phyloP scores from a whole-genome alignment of 2,113 vertebrate species.

The Marmota flaviventris region DNA sequence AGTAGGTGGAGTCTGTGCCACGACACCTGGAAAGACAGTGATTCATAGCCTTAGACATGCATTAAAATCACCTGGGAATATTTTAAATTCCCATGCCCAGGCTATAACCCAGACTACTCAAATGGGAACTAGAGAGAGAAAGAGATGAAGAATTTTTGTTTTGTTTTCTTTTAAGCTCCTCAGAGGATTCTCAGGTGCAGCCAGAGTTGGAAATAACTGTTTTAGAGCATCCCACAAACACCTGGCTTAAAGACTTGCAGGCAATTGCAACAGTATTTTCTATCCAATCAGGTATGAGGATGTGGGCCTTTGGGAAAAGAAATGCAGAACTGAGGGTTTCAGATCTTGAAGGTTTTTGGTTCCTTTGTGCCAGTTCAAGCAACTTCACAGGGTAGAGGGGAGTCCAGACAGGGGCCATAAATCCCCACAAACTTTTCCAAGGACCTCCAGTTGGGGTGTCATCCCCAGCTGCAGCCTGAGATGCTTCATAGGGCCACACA shows the following conservation, averaged over 20 bases:
- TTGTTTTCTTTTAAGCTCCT: neutral
- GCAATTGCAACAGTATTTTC: neutral
- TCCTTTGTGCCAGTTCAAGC: neutral
- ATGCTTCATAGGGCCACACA: neutral
- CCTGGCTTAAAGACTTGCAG: neutral
- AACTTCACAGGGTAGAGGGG: too few relatives aligned
- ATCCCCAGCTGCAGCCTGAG: neutral
- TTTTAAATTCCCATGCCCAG: neutral
- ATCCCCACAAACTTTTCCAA: neutral
- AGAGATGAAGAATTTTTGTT: neutral
- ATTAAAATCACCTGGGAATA: neutral
- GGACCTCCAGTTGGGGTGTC: neutral
- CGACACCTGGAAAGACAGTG: neutral
- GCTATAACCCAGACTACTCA: too few relatives aligned
- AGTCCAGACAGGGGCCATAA: neutral
- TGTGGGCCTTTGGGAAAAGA: neutral
- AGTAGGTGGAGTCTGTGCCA: neutral
- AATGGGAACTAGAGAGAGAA: neutral
- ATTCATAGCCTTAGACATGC: neutral
- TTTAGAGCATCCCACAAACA: neutral
- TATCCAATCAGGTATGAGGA: neutral
- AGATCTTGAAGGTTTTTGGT: too few relatives aligned
- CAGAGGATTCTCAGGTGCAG: neutral
- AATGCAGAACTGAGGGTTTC: neutral
- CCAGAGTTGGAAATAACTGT: neutral